A percentile compares a stretch with the other conserved stretches of the same genome.
These are phyloP conservation scores for Eciton burchellii DNA, from an alignment of 1,140 invertebrate species.

Conservation along the genomic window DNA sequence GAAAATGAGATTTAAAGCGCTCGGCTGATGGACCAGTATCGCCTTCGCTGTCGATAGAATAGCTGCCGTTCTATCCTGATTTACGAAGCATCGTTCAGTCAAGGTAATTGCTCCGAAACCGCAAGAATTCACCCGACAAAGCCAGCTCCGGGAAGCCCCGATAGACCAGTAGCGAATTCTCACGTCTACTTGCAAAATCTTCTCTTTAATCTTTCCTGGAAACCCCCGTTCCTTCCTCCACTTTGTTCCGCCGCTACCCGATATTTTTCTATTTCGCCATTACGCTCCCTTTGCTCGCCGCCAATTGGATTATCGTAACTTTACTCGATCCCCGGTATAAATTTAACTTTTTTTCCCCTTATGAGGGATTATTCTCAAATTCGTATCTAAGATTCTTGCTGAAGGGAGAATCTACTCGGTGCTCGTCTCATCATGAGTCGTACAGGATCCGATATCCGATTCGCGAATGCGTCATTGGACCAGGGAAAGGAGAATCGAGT, in stretches of 20 bases:
- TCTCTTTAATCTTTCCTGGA: conserved; percentile 68
- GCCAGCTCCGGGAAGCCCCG: conserved; percentile 21
- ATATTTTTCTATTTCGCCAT: conserved; percentile 62
- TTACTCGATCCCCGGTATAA: conserved; percentile 17
- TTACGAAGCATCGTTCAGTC: conserved; percentile 60
- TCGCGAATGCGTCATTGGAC: background rate
- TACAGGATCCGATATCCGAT: background rate
- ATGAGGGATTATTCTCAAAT: conserved; percentile 25
- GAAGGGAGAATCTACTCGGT: no score
- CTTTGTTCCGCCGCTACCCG: conserved; percentile 39
- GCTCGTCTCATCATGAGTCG: background rate
- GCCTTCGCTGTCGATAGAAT: conserved; percentile 9
- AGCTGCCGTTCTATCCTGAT: conserved; percentile 41
- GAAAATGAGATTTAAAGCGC: background rate
- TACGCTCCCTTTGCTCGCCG: conserved; percentile 23
- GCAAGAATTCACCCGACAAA: conserved; percentile 63
- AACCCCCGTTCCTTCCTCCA: conserved; percentile 6
- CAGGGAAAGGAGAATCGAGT: background rate
- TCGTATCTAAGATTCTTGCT: background rate
- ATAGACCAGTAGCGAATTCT: conserved; percentile 57
- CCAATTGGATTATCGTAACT: conserved; percentile 54
- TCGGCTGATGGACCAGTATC: background rate
- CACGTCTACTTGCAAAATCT: conserved; percentile 62
- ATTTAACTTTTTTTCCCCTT: conserved; percentile 1
- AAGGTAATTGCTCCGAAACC: conserved; percentile 63